Base-by-base conservation (phyloP, 1,140 invertebrate species). In the Steinernema khuongi region DNA sequence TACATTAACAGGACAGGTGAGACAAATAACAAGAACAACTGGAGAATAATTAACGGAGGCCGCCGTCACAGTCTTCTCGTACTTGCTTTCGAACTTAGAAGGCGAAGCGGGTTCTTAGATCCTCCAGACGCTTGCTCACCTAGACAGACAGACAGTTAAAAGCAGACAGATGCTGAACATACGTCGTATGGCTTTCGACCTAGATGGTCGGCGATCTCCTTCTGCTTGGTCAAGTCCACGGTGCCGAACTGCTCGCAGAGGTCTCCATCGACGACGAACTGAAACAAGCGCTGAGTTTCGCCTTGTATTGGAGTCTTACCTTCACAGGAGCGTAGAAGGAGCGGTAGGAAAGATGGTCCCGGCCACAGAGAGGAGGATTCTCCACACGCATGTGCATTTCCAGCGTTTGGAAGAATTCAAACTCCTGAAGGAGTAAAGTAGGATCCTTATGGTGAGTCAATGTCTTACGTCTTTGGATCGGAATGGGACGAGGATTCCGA, bases 311-410 rank as follows among this genome's bases (percentile, higher is more conserved):
- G 22, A 66, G 30, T n/a, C 81, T 87, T 82, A 93, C 92, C 89
- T 96, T 97, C 0, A 98, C 93, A 2, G 97, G 95, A 85, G 94
- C 98, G 87, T 98, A 99, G 81, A 95, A 97, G 29, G 94, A 97
- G 74, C 96, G 89, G 86, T 93, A 99, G 0, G 94, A 94, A 0
- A 99, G 88, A 87, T 99, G 97, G 88, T 99, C 96, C 26, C 96
- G 88, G 0, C 97, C 97, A 88, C 94, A 97, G 0, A 99, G 86
- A 0, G 96, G 95, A 0, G 94, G 90, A 87, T 97, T 93, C 86
- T 99, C 96, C 67, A 93, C 93, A 44, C 97, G 88, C 94, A 99
- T 96, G 85, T 99, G 95, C 96, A 99, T 99, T 86, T 99, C 97
- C 69, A 99, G 87, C 88, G 98, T 94, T 86, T 98, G 96, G 87